phyloP scores from a whole-genome alignment of 2,113 vertebrate genomes.

The Megalops atlanticus region DNA sequence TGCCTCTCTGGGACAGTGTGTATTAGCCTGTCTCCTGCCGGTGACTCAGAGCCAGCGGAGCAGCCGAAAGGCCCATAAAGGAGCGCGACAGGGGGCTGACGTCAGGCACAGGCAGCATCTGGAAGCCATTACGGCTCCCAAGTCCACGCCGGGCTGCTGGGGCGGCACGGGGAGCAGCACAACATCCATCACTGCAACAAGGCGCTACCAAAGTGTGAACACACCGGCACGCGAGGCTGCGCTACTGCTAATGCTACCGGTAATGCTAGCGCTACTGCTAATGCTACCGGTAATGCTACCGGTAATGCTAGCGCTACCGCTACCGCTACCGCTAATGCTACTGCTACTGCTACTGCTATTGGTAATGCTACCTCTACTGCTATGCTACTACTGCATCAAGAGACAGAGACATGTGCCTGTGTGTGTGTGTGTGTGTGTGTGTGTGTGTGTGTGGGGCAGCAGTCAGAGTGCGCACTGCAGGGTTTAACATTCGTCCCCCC shows the following conservation, averaged over 20 bases:
- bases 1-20: not conserved
- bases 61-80: constrained; percentile 12
- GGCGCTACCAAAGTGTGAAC: not conserved
- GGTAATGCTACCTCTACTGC: no score
- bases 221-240: not conserved
- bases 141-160: not conserved
- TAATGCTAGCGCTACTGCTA: no score
- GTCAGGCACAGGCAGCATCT: constrained; percentile 14
- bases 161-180: not conserved
- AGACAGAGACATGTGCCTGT: not conserved
- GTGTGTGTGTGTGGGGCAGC: not conserved
- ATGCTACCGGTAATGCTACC: no score
- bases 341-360: constrained; percentile 7
- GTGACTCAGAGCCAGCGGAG: not conserved
- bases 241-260: constrained; percentile 5
- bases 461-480: not conserved
- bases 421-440: not conserved
- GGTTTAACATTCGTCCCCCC: not conserved
- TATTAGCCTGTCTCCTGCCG: not conserved
- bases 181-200: not conserved
- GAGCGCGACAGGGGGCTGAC: constrained; percentile 1
- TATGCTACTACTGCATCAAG: not conserved
- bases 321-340: no score
- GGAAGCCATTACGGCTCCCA: constrained; percentile 9
- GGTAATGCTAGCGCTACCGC: no score